A percentile compares a stretch with the other conserved stretches of the same genome.
Conservation (phyloP, 1,140 invertebrate genomes). For the Rhagoletis zephyria region DNA sequence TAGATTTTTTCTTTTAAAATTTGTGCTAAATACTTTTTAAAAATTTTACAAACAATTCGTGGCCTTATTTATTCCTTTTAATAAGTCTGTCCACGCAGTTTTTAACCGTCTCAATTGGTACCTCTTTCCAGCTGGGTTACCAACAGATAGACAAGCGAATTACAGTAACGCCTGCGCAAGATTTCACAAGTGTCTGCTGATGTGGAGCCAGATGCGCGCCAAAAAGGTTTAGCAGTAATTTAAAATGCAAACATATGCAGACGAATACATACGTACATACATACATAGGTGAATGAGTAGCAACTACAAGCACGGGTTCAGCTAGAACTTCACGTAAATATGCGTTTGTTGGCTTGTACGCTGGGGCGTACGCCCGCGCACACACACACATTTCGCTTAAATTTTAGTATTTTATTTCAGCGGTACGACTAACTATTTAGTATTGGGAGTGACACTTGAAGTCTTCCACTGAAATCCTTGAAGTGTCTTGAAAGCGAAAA, state of each 20-base stretch:
- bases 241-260: not conserved
- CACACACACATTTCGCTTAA: conserved; percentile 15
- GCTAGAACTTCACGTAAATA: not conserved
- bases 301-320: not conserved
- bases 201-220: not conserved
- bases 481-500: conserved; percentile 52
- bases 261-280: not conserved
- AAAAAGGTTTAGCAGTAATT: not conserved
- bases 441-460: conserved; percentile 45
- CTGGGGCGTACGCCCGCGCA: not conserved
- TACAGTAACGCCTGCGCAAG: conserved; percentile 16
- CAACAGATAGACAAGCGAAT: not conserved
- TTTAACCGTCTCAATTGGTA: too few species aligned
- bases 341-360: not conserved
- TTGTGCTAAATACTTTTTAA: too few species aligned
- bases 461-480: conserved; percentile 51
- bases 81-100: too few species aligned
- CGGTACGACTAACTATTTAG: not conserved
- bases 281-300: not conserved
- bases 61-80: too few species aligned
- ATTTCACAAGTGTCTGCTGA: not conserved
- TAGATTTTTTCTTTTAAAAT: too few species aligned
- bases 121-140: too few species aligned
- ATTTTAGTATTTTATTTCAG: conserved; percentile 50
- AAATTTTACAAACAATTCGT: too few species aligned